Evolutionary conservation across 1,140 invertebrate genomes (phyloP).

Genomic region (Dreissena rostriformis): DNA sequence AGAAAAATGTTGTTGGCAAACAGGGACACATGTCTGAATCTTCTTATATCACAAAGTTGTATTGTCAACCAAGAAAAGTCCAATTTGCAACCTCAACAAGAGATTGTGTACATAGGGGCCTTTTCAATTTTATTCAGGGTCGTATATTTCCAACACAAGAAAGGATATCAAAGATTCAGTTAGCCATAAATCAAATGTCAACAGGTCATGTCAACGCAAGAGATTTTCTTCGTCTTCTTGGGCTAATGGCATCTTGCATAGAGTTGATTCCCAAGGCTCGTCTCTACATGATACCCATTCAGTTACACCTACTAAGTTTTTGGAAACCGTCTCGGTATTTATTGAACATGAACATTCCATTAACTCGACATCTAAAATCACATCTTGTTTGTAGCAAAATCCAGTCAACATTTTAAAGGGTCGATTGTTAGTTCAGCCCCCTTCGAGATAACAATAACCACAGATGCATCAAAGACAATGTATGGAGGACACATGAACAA

Average conservation of each 20-base stretch:
- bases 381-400: conserved; percentile 5
- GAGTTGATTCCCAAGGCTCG: conserved; percentile 40
- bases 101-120: conserved; percentile 16
- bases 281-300: conserved; percentile 44
- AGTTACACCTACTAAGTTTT: conserved; percentile 32
- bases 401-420: not conserved
- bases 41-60: conserved; percentile 24
- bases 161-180: conserved; percentile 3
- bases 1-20: conserved; percentile 4
- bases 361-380: not conserved
- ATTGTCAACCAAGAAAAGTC: conserved; percentile 37
- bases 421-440: not conserved
- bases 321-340: conserved; percentile 3
- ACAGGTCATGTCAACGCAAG: not conserved
- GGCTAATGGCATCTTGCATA: conserved; percentile 26
- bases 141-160: conserved; percentile 17
- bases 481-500: conserved; percentile 14
- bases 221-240: conserved; percentile 28
- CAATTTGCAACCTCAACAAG: too few relatives aligned
- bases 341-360: not conserved
- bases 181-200: not conserved
- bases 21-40: conserved; percentile 3
- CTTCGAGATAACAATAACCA: not conserved
- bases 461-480: not conserved
- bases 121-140: not conserved